Conservation (phyloP, 2,113 vertebrate genomes). For the Malurus melanocephalus region DNA sequence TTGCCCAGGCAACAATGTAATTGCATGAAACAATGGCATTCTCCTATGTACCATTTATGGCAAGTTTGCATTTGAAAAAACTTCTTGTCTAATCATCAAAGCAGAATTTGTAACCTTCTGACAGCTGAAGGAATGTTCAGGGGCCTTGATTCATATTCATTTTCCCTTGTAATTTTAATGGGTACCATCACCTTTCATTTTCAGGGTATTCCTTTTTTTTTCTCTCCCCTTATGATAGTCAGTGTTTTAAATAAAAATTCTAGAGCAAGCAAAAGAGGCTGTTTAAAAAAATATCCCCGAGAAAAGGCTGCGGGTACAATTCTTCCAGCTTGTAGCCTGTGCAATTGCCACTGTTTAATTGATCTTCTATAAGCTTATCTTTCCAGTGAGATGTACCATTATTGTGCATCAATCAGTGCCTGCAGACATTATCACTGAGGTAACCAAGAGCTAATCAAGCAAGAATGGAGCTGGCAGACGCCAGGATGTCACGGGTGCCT, state of each 20-base stretch:
- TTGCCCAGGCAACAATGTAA: constrained; percentile 76
- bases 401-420: constrained; percentile 75
- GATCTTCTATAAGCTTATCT: constrained; percentile 74
- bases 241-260: constrained; percentile 50
- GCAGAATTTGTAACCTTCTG: constrained; percentile 64
- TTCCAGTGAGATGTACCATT: constrained; percentile 72
- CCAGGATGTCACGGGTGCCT: constrained; percentile 62
- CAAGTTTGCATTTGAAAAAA: constrained; percentile 65
- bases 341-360: constrained; percentile 69
- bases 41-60: constrained; percentile 60
- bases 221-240: neutral
- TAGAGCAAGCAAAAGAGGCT: constrained; percentile 21
- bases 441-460: constrained; percentile 73
- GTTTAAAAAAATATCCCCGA: constrained; percentile 55
- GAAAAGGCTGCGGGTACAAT: constrained; percentile 48
- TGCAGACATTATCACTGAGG: constrained; percentile 73
- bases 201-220: constrained; percentile 14
- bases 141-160: constrained; percentile 56
- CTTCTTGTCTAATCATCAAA: constrained; percentile 64
- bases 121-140: constrained; percentile 60
- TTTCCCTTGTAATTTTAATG: constrained; percentile 64
- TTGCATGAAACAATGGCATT: constrained; percentile 74
- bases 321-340: constrained; percentile 59
- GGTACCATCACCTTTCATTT: constrained; percentile 54
- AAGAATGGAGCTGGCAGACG: constrained; percentile 59